These are phyloP conservation scores for Brachypalpus laphriformis DNA, from an alignment of 2,888 invertebrate species.

Conservation along the genomic window DNA sequence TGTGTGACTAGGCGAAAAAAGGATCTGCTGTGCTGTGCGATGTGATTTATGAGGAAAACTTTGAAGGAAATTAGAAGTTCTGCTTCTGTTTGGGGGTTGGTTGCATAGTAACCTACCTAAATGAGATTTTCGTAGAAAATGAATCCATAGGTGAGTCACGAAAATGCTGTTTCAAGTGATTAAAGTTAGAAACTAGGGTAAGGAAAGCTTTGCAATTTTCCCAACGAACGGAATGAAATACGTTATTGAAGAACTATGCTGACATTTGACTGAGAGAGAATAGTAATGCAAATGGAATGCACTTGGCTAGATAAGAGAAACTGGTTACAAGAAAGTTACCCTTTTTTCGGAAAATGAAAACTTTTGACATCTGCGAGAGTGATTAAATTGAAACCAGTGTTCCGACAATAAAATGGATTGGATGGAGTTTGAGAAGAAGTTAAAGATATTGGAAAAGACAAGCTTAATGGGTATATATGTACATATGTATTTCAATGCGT, in stretches of 20 bases:
- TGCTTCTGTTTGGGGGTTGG: background rate
- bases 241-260: background rate
- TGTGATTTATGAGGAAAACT: slow-evolving; percentile 54
- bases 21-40: background rate
- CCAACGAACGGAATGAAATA: background rate
- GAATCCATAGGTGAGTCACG: slow-evolving; percentile 1
- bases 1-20: slow-evolving; percentile 4
- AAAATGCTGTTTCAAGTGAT: slow-evolving; percentile 7
- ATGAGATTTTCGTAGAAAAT: slow-evolving; percentile 38
- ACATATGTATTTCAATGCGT: no score
- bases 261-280: slow-evolving; percentile 3
- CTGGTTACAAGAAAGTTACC: background rate
- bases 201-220: background rate
- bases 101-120: no score
- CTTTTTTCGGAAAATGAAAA: no score
- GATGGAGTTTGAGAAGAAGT: no score
- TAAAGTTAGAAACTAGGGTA: slow-evolving; percentile 14
- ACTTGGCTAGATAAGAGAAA: background rate
- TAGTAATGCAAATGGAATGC: background rate
- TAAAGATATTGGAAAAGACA: no score
- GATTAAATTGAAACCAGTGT: no score
- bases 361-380: no score
- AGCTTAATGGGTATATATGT: no score
- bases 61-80: slow-evolving; percentile 39
- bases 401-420: no score